phyloP scores from a whole-genome alignment of 1,140 invertebrate genomes.

The Drosophila erecta region DNA sequence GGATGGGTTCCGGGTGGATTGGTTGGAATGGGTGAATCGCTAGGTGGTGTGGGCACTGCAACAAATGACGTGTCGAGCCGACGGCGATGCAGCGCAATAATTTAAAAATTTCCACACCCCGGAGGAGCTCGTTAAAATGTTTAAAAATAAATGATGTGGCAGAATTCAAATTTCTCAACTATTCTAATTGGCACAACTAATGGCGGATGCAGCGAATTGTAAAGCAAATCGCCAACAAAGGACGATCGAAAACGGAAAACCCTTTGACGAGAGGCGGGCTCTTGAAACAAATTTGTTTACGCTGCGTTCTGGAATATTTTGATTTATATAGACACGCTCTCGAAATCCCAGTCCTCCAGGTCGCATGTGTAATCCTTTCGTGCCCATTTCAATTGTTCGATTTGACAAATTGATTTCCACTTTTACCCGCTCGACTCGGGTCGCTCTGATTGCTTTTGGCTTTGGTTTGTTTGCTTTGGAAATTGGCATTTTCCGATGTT shows the following conservation, averaged over 20 bases:
- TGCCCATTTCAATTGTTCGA: slow-evolving; percentile 80
- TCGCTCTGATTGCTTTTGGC: slow-evolving; percentile 73
- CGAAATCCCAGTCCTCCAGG: slow-evolving; percentile 33
- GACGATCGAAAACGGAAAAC: slow-evolving; percentile 20
- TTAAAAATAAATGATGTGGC: slow-evolving; percentile 84
- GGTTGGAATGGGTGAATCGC: slow-evolving; percentile 1
- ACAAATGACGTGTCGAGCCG: slow-evolving; percentile 58
- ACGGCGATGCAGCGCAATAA: slow-evolving; percentile 66
- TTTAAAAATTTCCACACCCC: slow-evolving; percentile 72
- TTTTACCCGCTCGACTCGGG: slow-evolving; percentile 57
- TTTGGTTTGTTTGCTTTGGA: slow-evolving; percentile 72
- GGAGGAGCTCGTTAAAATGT: slow-evolving; percentile 55
- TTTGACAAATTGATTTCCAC: slow-evolving; percentile 81
- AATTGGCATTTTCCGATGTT: slow-evolving; percentile 66
- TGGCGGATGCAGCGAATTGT: slow-evolving; percentile 72
- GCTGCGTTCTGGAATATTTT: slow-evolving; percentile 72
- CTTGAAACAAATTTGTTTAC: slow-evolving; percentile 78
- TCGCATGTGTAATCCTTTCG: slow-evolving; percentile 74
- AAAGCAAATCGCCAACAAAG: slow-evolving; percentile 52
- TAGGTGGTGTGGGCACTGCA: slow-evolving; percentile 9
- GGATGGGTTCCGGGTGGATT: neutral
- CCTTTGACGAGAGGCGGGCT: slow-evolving; percentile 42
- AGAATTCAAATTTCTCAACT: slow-evolving; percentile 83
- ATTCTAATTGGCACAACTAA: slow-evolving; percentile 78
- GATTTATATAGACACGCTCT: slow-evolving; percentile 61